These are phyloP conservation scores for Plebejus anna DNA, from an alignment of 2,888 invertebrate species.

Conservation along the genomic window DNA sequence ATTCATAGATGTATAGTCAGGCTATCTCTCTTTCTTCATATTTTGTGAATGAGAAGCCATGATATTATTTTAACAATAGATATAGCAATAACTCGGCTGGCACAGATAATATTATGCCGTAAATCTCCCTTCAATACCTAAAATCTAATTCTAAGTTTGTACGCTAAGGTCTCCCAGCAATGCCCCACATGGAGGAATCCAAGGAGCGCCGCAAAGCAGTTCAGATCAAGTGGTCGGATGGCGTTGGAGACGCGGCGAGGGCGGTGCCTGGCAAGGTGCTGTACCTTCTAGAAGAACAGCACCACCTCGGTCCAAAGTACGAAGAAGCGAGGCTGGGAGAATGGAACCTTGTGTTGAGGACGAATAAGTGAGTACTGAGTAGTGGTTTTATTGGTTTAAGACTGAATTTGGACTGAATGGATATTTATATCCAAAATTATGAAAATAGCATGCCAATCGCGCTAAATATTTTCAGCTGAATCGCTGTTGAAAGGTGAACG, in stretches of 20 bases:
- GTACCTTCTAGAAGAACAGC: conserved; percentile 85
- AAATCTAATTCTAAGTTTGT: not conserved
- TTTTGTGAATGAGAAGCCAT: no score
- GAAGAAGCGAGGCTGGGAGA: conserved; percentile 82
- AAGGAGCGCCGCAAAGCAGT: conserved; percentile 76
- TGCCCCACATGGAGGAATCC: conserved; percentile 81
- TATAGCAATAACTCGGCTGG: no score
- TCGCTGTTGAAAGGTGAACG: no score
- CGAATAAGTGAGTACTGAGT: conserved; percentile 61
- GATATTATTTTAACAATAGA: no score
- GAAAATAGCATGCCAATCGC: no score
- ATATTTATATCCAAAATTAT: no score
- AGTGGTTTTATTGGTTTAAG: not conserved
- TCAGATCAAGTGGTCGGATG: conserved; percentile 68
- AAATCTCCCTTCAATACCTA: no score
- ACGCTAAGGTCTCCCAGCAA: conserved; percentile 78
- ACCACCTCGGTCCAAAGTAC: conserved; percentile 84
- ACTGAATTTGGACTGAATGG: no score
- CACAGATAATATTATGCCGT: no score
- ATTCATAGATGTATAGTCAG: no score
- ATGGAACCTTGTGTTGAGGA: conserved; percentile 81
- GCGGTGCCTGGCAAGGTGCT: conserved; percentile 68
- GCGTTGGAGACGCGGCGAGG: conserved; percentile 66
- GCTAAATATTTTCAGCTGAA: no score
- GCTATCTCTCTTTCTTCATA: no score